phyloP scores from a whole-genome alignment of 2,113 vertebrate genomes.

The Apistogramma diplotaenia region DNA sequence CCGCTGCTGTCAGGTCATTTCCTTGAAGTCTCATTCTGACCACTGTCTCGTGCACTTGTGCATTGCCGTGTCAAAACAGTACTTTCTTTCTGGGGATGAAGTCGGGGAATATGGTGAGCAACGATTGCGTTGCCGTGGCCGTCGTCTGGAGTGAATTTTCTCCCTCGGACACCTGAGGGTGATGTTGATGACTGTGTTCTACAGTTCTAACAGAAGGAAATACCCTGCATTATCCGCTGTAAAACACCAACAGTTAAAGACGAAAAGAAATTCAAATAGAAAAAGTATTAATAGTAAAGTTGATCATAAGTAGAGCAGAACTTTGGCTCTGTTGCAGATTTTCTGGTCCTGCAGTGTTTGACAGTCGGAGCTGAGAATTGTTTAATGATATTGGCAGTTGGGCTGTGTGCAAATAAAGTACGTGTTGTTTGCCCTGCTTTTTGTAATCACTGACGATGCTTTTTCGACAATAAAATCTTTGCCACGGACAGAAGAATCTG shows the following conservation, averaged over 20 bases:
- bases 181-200: neutral
- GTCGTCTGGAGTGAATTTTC: neutral
- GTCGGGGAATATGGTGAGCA: neutral
- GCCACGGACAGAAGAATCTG: neutral
- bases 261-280: neutral
- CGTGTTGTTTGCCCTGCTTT: constrained; percentile 36
- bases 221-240: too few species aligned
- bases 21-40: neutral
- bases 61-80: neutral
- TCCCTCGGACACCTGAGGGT: neutral
- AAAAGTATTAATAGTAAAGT: neutral
- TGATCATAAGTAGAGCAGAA: neutral
- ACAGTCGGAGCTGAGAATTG: constrained; percentile 26
- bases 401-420: constrained; percentile 2
- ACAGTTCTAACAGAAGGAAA: neutral
- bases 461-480: constrained; percentile 12
- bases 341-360: neutral
- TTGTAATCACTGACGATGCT: constrained; percentile 23
- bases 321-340: constrained; percentile 21
- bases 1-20: neutral
- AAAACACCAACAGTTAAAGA: neutral
- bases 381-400: constrained; percentile 31
- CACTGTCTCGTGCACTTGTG: neutral
- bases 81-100: neutral
- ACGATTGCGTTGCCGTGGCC: neutral